These are phyloP conservation scores for Sarcophaga subvicina DNA, from an alignment of 2,888 invertebrate genomes.

Conservation along the genomic window DNA sequence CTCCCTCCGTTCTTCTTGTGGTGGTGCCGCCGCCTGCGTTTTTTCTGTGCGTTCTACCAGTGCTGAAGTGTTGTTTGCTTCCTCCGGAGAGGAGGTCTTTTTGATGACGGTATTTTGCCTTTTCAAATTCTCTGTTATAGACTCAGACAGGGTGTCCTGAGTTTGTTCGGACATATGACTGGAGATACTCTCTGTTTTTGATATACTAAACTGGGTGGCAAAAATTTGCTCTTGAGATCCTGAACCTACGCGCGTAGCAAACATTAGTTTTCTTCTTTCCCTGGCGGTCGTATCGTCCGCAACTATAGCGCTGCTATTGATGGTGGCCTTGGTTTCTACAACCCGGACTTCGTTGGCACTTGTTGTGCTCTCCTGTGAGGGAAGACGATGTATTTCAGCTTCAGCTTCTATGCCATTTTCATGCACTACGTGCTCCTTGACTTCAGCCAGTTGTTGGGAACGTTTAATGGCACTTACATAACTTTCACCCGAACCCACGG, in stretches of 20 bases:
- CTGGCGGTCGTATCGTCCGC: slow-evolving; percentile 74
- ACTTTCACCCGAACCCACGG: slow-evolving; percentile 81
- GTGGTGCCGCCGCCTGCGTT: neutral
- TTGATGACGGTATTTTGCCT: slow-evolving; percentile 79
- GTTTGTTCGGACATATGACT: slow-evolving; percentile 84
- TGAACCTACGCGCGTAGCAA: slow-evolving; percentile 86
- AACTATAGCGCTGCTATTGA: slow-evolving; percentile 69
- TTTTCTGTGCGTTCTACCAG: neutral
- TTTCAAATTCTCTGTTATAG: slow-evolving; percentile 75
- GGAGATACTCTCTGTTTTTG: slow-evolving; percentile 85
- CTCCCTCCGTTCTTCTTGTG: too few relatives aligned
- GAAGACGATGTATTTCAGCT: slow-evolving; percentile 77
- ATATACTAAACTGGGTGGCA: slow-evolving; percentile 86
- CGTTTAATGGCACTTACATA: slow-evolving; percentile 73
- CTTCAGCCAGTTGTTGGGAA: slow-evolving; percentile 72
- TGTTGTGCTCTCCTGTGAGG: slow-evolving; percentile 74
- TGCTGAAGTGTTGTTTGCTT: neutral
- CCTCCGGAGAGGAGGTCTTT: slow-evolving; percentile 73
- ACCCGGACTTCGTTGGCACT: slow-evolving; percentile 74
- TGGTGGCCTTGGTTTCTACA: slow-evolving; percentile 77
- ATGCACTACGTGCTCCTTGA: slow-evolving; percentile 73
- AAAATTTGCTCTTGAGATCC: slow-evolving; percentile 87
- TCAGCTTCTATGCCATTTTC: slow-evolving; percentile 75
- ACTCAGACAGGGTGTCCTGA: slow-evolving; percentile 73
- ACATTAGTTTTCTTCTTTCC: slow-evolving; percentile 83